Evolutionary conservation across 2,888 invertebrate genomes (phyloP).

Genomic region (Clivina fossor): DNA sequence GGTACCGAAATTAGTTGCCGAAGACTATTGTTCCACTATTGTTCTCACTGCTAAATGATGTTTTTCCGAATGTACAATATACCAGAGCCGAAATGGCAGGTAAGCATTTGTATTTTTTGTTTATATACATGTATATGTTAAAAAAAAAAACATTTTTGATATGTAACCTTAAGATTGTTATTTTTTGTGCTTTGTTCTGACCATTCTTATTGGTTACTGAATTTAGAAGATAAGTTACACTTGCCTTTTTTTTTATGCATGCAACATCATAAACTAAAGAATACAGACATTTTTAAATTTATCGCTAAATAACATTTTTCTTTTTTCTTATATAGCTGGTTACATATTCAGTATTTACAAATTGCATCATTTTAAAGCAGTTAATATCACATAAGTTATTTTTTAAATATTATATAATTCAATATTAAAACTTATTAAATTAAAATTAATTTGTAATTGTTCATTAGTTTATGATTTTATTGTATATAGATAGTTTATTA

Average conservation of each 20-base stretch:
- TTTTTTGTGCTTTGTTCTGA: constrained; percentile 30
- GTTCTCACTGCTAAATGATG: constrained; percentile 94
- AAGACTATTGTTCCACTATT: constrained; percentile 96
- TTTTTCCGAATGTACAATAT: constrained; percentile 98
- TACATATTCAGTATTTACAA: too few relatives aligned
- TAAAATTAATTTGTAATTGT: constrained; percentile 1
- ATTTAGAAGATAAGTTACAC: constrained; percentile 27
- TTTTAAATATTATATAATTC: neutral
- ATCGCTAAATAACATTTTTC: neutral
- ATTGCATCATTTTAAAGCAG: neutral
- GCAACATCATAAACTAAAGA: constrained; percentile 30
- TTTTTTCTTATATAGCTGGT: neutral
- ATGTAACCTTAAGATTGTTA: constrained; percentile 28
- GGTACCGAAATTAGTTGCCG: constrained; percentile 98
- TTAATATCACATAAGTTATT: neutral
- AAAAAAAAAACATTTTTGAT: constrained; percentile 14
- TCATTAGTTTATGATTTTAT: constrained; percentile 21
- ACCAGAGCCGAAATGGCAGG: constrained; percentile 94
- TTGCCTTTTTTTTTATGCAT: constrained; percentile 21
- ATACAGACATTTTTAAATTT: neutral
- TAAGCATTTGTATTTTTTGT: constrained; percentile 46
- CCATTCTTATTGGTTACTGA: constrained; percentile 26
- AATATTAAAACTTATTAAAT: constrained; percentile 2
- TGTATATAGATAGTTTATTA: constrained; percentile 6
- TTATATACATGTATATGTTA: constrained; percentile 20